Conservation (phyloP, 2,888 invertebrate genomes). For the Helobdella robusta region DNA sequence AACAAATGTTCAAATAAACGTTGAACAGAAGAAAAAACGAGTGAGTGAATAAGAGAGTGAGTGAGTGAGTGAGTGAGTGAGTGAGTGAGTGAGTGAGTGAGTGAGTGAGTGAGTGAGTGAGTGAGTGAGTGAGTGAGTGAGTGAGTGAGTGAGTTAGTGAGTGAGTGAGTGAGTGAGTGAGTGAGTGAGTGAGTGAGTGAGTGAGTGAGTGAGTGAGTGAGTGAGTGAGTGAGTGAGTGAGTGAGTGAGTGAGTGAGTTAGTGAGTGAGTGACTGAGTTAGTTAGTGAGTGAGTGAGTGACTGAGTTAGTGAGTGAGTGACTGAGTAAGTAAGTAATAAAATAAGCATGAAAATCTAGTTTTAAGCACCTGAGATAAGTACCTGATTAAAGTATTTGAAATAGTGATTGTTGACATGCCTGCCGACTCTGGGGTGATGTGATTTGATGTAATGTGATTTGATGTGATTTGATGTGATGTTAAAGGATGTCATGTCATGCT, state of each 20-base stretch:
- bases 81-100: constrained; percentile 25
- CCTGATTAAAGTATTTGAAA: no score
- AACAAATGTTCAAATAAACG: no score
- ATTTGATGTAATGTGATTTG: no score
- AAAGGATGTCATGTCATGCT: no score
- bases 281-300: constrained; percentile 27
- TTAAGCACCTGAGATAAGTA: no score
- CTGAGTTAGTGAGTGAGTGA: constrained; percentile 28
- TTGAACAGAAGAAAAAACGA: no score
- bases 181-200: constrained; percentile 6
- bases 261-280: constrained; percentile 27
- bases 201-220: constrained; percentile 26
- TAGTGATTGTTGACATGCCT: no score
- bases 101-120: constrained; percentile 24
- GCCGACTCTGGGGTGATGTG: no score
- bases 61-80: constrained; percentile 26
- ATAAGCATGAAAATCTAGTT: no score
- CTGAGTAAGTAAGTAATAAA: constrained; percentile 24
- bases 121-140: constrained; percentile 24
- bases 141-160: constrained; percentile 15
- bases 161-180: constrained; percentile 24
- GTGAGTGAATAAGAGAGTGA: constrained; percentile 21
- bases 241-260: constrained; percentile 26
- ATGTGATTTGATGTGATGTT: no score
- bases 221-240: constrained; percentile 26